Base-by-base conservation (phyloP, 2,113 vertebrate genomes). In the Addax nasomaculatus region DNA sequence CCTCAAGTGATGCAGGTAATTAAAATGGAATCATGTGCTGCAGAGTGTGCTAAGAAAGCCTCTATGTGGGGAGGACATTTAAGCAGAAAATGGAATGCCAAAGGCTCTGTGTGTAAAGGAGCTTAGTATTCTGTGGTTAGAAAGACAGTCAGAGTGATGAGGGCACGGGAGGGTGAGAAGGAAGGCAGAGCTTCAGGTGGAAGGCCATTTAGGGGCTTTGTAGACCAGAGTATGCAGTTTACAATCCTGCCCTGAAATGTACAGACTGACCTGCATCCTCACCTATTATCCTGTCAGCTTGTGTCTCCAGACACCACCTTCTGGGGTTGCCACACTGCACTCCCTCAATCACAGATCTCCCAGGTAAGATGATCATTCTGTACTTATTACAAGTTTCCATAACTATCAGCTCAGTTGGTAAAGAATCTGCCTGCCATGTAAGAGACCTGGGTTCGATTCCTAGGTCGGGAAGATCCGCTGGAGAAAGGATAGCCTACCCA, bases 381-480 rank as follows among this genome's bases (percentile, higher is more conserved):
- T 51, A 62, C 29, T n/a, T 33, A 30, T 15, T 53, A 60, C 29
- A 85, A 1, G 14, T 45, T 47, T 39, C 58, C 16, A 4, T 12
- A 47, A 8, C 21, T 11, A 1, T 51, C 8, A 49, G 39, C 53
- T n/a, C 3, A 14, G 30, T 30, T 83, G 64, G 19, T 23, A 39
- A 39, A 70, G 67, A 70, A 39, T 70, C 79, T 78, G 55, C 49
- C 70, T n/a, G 21, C 27, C 73, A 87, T 60, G 19, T 70, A 39
- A 11, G 67, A 70, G 67, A 70, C n/a, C 67, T 0, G 0, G 67
- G 67, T 39, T 70, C 1, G 0, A 39, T 70, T 23, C n/a, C n/a
- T 3, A 12, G n/a, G 67, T 1, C 0, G 0, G 67, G n/a, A 70
- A 70, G 19, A 39, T 70, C n/a, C 0, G 1, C 9, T 21, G n/a